A percentile compares a stretch with the other conserved stretches of the same genome.
Conservation (phyloP, 2,797 vertebrate genomes). For the Anomalospiza imberbis region DNA sequence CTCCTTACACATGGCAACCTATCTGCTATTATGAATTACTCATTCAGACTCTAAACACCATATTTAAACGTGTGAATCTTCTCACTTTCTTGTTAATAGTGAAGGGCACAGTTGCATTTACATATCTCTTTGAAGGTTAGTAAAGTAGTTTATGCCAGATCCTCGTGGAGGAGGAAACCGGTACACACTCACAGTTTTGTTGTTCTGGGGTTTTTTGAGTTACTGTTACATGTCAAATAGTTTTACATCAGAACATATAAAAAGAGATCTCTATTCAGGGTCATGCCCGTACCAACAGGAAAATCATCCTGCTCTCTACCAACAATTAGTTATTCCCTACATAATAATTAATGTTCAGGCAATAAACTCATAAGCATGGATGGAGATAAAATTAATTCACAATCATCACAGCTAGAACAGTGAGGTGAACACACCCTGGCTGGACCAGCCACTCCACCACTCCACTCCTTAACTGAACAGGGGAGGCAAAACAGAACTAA, state of each 20-base stretch:
- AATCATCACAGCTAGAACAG: background rate
- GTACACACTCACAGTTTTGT: background rate
- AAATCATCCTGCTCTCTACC: background rate
- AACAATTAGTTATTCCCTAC: background rate
- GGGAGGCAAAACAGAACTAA: background rate
- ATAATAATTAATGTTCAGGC: background rate
- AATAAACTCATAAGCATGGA: background rate
- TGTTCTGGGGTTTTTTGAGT: background rate
- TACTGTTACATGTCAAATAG: background rate
- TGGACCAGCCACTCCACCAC: background rate
- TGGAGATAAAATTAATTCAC: background rate
- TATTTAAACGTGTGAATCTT: background rate
- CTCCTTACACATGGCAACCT: background rate
- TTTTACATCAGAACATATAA: background rate
- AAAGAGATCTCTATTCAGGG: background rate
- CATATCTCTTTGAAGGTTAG: background rate
- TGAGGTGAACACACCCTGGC: background rate
- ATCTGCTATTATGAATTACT: conserved; percentile 12
- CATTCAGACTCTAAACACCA: background rate
- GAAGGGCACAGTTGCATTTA: background rate
- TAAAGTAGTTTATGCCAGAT: background rate
- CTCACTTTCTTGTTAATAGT: conserved; percentile 18
- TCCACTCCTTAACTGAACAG: background rate
- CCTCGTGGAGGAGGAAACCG: background rate
- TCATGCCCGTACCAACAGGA: background rate